Evolutionary conservation across 2,888 invertebrate species (phyloP).

Genomic region (Lydus trimaculatus): DNA sequence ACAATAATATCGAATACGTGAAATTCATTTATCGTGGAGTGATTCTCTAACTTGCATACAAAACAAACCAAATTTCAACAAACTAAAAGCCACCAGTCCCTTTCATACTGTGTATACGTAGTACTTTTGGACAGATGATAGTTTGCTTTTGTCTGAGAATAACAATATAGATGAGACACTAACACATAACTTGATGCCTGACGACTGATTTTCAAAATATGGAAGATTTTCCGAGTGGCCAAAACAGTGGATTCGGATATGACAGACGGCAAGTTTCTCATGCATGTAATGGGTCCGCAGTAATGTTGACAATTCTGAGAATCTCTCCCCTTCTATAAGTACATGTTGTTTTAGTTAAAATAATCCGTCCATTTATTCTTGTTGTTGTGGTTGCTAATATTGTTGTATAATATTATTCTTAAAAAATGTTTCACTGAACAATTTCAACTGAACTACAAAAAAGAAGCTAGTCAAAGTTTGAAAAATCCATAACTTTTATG

Average conservation of each 20-base stretch:
- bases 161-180: neutral
- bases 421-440: neutral
- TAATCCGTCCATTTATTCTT: neutral
- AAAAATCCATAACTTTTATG: conserved; percentile 11
- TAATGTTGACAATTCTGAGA: conserved; percentile 10
- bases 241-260: conserved; percentile 11
- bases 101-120: neutral
- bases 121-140: neutral
- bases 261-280: conserved; percentile 32
- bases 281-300: conserved; percentile 28
- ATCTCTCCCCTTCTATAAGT: neutral
- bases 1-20: neutral
- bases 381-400: neutral
- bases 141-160: neutral
- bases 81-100: neutral
- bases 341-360: neutral
- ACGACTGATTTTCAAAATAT: conserved; percentile 9
- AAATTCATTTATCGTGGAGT: neutral
- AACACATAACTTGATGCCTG: conserved; percentile 19
- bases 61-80: neutral
- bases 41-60: neutral
- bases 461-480: too few relatives aligned
- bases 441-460: conserved; percentile 1
- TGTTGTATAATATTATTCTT: too few relatives aligned
- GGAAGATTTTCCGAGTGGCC: conserved; percentile 14